Base-by-base conservation (phyloP, 2,888 invertebrate genomes). In the Sesia bembeciformis region DNA sequence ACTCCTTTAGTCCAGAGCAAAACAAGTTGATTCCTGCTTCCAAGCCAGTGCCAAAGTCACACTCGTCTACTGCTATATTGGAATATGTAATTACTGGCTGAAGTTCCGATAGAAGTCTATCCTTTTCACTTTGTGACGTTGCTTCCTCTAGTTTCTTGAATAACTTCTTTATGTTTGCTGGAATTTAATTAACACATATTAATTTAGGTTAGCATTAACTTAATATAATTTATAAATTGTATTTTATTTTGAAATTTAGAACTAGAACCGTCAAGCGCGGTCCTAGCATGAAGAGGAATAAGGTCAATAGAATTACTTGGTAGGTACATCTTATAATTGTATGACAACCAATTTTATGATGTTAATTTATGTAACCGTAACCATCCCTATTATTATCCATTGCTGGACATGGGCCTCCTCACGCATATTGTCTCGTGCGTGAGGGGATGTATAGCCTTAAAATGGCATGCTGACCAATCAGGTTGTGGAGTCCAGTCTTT, bases 21-120 rank as follows among this genome's bases (percentile, higher is more conserved):
- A 98, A 96, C 52, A 98, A 82, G 77, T 96, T 94, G 62, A 97
- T 93, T 0, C 97, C 98, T 43, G 96, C 87, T 78, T 98, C 98
- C 3, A 98, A 79, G 0, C 97, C 95, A 54, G 97, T 97, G 0
- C 98, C 98, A 82, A 97, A 98, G 78, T 98, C 98, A 72, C 95
- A 95, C 78, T 99, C 98, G 72, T 98, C 98, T 56, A 95, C 93
- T 0, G 98, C 98, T 76, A 97, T 96, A 76, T 93, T 95, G 4
- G 96, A 94, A 55, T 93, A 93, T 3, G 95, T 96, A 58, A 97
- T 92, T 2, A 97, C 86, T 56, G 96, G 95, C 66, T 97, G 95
- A 3, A 98, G 74, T 40, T 93, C 92, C 39, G 93, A 93, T 57
- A 95, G 86, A 40, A 92, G 81, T 52, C 84, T 88, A 57, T 91